Evolutionary conservation across 1,140 invertebrate genomes (phyloP).

Genomic region (Aphis craccivora): DNA sequence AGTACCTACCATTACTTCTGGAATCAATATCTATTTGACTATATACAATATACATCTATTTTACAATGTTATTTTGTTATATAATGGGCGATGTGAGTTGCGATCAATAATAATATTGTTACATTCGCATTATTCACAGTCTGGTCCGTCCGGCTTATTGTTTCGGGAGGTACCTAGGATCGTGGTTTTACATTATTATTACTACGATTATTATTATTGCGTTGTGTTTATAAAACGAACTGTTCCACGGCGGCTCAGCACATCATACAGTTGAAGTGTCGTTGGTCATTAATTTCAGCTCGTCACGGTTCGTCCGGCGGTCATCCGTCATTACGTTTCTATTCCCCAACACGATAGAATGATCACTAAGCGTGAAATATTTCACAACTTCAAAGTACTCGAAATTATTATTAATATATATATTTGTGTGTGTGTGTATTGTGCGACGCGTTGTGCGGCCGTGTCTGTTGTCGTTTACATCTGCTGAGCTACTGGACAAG

Average conservation of each 20-base stretch:
- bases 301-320: conserved; percentile 41
- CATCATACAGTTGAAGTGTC: conserved; percentile 27
- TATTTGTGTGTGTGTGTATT: not conserved
- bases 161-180: not conserved
- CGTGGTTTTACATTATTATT: not conserved
- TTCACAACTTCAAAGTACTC: conserved; percentile 48
- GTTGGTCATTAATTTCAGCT: conserved; percentile 29
- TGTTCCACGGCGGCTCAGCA: not conserved
- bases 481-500: not conserved
- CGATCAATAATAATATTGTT: not conserved
- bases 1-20: too few species aligned
- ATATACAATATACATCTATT: too few species aligned
- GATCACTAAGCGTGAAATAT: conserved; percentile 52
- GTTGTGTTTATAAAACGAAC: conserved; percentile 1
- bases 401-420: not conserved
- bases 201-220: not conserved
- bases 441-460: not conserved
- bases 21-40: too few species aligned
- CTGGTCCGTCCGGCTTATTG: not conserved
- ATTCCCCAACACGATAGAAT: conserved; percentile 5
- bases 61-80: not conserved
- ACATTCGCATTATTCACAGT: not conserved
- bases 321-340: conserved; percentile 47
- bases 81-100: not conserved
- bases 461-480: not conserved